Evolutionary conservation across 2,888 invertebrate genomes (phyloP), one percentile per base, ranked within the genome.

Genomic region (Hirtodrosophila duncani): DNA sequence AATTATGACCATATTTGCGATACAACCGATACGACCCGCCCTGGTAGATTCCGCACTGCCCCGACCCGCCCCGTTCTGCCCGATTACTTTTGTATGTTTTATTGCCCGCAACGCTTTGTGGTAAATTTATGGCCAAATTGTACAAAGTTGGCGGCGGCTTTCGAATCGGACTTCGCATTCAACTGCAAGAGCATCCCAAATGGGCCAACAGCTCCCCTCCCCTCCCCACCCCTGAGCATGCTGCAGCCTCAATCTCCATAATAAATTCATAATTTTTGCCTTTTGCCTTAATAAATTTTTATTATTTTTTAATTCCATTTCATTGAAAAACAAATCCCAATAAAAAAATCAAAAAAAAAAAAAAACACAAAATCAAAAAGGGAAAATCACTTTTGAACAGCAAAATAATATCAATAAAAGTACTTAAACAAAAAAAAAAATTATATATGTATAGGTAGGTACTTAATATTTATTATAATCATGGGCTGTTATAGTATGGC

Each of bases 201-300:
- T n/a, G n/a, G n/a, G n/a, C n/a, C n/a, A n/a, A n/a, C n/a, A n/a
- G n/a, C n/a, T n/a, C n/a, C n/a, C n/a, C n/a, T n/a, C n/a, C n/a
- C n/a, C n/a, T n/a, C n/a, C n/a, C n/a, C n/a, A n/a, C n/a, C n/a
- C n/a, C 27, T 59, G 60, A 27, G 46, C 67, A 39, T 18, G 23
- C 13, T 36, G 36, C 49, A 66, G 31, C 46, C 42, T 18, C 26
- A 45, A 36, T 20, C 30, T 9, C 18, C 23, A 72, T 55, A 72
- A 72, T 80, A 80, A 72, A 64, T 72, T 77, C 69, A 72, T 80
- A 72, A 80, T 80, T 64, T 68, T 59, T 27, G 37, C 58, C 48
- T 49, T 65, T 77, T 77, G 78, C 78, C 81, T 72, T 77, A 77
- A 72, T 80, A 80, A 48, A 77, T 72, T 77, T 72, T 72, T 72